Conservation (phyloP, 2,797 vertebrate genomes). For the Petrocephalus sullivani region DNA sequence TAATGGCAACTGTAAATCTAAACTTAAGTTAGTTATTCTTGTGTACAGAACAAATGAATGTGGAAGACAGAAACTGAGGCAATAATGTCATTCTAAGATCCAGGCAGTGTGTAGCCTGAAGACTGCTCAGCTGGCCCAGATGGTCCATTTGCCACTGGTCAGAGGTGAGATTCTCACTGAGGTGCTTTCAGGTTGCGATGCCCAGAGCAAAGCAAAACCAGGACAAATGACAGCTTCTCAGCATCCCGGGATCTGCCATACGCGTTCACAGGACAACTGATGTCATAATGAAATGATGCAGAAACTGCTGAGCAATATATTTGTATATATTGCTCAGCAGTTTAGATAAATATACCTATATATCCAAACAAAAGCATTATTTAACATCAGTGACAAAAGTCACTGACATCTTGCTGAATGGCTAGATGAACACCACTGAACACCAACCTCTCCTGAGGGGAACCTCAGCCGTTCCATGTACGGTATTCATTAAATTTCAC, state of each 20-base stretch:
- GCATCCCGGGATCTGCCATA: neutral
- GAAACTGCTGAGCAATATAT: neutral
- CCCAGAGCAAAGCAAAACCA: neutral
- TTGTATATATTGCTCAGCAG: neutral
- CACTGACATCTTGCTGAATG: too few relatives aligned
- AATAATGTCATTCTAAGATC: neutral
- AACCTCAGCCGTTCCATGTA: too few relatives aligned
- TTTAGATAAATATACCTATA: too few relatives aligned
- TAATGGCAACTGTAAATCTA: neutral
- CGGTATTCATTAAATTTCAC: too few relatives aligned
- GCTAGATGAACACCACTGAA: too few relatives aligned
- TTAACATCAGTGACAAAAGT: too few relatives aligned
- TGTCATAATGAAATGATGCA: neutral
- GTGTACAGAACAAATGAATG: neutral
- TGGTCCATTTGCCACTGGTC: neutral
- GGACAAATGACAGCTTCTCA: neutral
- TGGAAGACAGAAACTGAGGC: neutral
- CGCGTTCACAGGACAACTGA: neutral
- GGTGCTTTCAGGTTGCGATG: neutral
- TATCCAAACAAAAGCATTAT: too few relatives aligned
- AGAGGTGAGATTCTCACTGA: too few relatives aligned
- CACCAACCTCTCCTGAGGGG: too few relatives aligned
- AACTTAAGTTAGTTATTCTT: neutral
- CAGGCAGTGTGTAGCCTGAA: neutral
- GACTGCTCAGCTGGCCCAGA: neutral